phyloP scores from a whole-genome alignment of 2,888 invertebrate genomes.

The Hyalella azteca region DNA sequence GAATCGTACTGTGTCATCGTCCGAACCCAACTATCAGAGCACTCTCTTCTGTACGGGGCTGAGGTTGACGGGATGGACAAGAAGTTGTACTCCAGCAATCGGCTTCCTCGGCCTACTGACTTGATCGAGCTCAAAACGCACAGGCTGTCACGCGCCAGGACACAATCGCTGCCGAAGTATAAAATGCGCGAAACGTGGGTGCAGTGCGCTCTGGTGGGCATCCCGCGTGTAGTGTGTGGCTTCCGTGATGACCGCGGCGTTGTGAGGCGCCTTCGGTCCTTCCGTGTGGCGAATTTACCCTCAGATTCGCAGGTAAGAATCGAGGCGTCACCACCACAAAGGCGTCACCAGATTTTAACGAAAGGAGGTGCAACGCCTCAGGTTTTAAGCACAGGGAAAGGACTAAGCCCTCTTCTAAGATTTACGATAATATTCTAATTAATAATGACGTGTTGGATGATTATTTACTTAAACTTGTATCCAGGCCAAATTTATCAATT shows the following conservation, averaged over 20 bases:
- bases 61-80: constrained; percentile 73
- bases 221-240: constrained; percentile 74
- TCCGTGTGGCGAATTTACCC: constrained; percentile 68
- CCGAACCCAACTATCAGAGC: not conserved
- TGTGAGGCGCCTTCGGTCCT: constrained; percentile 69
- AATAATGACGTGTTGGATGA: no score
- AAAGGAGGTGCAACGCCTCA: no score
- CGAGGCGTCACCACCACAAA: no score
- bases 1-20: not conserved
- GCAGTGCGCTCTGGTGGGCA: constrained; percentile 76
- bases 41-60: constrained; percentile 71
- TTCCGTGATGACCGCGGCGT: constrained; percentile 73
- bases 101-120: not conserved
- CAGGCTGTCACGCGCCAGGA: not conserved
- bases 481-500: no score
- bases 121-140: not conserved
- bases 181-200: constrained; percentile 74
- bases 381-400: no score
- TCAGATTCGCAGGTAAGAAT: constrained; percentile 63
- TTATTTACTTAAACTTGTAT: no score
- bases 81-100: not conserved
- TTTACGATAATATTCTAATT: no score
- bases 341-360: no score
- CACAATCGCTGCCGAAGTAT: not conserved
- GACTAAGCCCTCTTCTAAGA: no score